These are phyloP conservation scores for Eurois occulta DNA, from an alignment of 2,888 invertebrate genomes.

Conservation along the genomic window DNA sequence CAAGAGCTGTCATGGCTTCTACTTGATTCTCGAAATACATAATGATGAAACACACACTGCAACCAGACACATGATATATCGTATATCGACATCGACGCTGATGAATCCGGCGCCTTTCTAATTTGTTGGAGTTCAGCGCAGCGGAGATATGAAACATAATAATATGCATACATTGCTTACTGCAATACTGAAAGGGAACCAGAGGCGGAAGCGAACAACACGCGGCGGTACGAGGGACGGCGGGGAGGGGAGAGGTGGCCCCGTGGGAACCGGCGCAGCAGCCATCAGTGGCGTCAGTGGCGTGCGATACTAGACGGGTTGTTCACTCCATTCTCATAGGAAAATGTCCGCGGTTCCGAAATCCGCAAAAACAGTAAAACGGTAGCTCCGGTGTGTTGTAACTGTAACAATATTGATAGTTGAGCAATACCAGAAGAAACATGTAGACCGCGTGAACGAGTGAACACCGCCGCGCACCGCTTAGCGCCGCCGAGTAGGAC, in stretches of 20 bases:
- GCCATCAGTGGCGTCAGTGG: too few species aligned
- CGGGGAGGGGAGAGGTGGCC: background rate
- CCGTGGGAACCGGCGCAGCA: slow-evolving; percentile 37
- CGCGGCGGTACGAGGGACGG: background rate
- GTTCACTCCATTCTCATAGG: slow-evolving; percentile 16
- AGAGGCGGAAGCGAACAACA: slow-evolving; percentile 35
- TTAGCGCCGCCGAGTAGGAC: background rate
- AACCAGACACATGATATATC: slow-evolving; percentile 14
- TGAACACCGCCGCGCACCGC: background rate
- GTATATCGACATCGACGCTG: slow-evolving; percentile 22
- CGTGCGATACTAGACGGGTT: slow-evolving; percentile 13
- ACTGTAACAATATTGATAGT: slow-evolving; percentile 21
- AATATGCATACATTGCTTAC: slow-evolving; percentile 17
- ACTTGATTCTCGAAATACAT: slow-evolving; percentile 23
- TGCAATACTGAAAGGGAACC: slow-evolving; percentile 14
- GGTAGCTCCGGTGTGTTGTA: slow-evolving; percentile 28
- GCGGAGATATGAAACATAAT: slow-evolving; percentile 19
- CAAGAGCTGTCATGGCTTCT: background rate
- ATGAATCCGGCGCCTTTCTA: slow-evolving; percentile 56
- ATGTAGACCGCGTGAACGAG: background rate
- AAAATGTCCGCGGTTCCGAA: slow-evolving; percentile 35
- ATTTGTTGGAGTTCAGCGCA: slow-evolving; percentile 34
- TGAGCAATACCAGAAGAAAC: slow-evolving; percentile 47
- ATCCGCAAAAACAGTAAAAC: slow-evolving; percentile 40
- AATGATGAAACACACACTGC: slow-evolving; percentile 39